Evolutionary conservation across 2,888 invertebrate species (phyloP).

Genomic region (Carcina quercana): DNA sequence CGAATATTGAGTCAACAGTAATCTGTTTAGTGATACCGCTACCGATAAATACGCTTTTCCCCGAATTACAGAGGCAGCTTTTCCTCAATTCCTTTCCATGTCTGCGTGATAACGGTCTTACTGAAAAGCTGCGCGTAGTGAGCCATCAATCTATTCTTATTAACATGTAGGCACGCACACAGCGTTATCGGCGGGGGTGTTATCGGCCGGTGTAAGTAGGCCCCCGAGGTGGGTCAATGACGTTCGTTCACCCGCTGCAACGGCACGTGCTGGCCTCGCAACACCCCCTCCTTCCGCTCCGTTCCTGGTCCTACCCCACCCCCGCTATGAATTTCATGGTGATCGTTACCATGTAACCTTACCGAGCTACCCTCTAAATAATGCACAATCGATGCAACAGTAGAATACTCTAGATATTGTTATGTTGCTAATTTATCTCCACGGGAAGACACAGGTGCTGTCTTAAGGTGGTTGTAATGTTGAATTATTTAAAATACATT

Average conservation of each 20-base stretch:
- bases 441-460: no score
- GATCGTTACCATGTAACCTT: slow-evolving; percentile 2
- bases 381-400: not conserved
- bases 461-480: no score
- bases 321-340: slow-evolving; percentile 5
- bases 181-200: slow-evolving; percentile 53
- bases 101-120: no score
- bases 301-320: slow-evolving; percentile 17
- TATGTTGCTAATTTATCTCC: no score
- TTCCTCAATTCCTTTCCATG: no score
- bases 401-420: not conserved
- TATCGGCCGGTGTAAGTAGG: slow-evolving; percentile 59
- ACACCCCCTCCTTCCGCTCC: slow-evolving; percentile 23
- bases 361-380: not conserved
- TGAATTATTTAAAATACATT: no score
- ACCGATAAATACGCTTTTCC: no score
- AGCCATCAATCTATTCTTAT: slow-evolving; percentile 16
- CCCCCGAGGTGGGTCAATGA: slow-evolving; percentile 69
- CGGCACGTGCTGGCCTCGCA: slow-evolving; percentile 64
- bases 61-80: no score
- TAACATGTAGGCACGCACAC: slow-evolving; percentile 29
- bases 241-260: slow-evolving; percentile 69
- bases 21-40: not conserved
- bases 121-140: slow-evolving; percentile 18
- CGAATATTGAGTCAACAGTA: not conserved